Base-by-base conservation (phyloP, 2,113 vertebrate genomes). In the Anoplopoma fimbria region DNA sequence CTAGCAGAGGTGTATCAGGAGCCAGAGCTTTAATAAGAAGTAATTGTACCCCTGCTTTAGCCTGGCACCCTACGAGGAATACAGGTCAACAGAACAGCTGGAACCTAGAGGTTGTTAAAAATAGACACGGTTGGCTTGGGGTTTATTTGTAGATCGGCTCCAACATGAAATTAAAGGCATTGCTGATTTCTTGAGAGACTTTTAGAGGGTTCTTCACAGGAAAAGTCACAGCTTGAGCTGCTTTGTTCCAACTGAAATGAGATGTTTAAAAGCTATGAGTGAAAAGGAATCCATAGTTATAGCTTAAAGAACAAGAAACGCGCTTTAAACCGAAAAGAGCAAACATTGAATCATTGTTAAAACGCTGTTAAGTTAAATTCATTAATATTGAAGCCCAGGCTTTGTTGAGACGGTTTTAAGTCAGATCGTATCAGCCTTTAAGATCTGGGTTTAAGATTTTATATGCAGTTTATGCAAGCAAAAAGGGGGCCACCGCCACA, bases 391-490 rank as follows among this genome's bases (percentile, higher is more conserved):
- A 92, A 92, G 77, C 47, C 69, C 23, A 0, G 19, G 81, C 92
- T 91, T 92, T 91, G 90, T 91, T 77, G 88, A 87, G 82, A 86
- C 25, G 38, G 81, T 88, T 93, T 89, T 85, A 88, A 94, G 88
- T 94, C 90, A 88, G 75, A 91, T 88, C 77, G 62, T 81, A 92
- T 93, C 87, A 86, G 81, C 86, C 79, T 93, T 93, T 86, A 87
- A 91, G 85, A 83, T 86, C 87, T 78, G 72, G 84, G 29, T 92
- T 93, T 92, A 92, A 91, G 88, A 90, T 93, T 92, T 94, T 77
- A 91, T 94, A 93, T 94, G 91, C 93, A 92, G 92, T 94, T 94
- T 94, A 93, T 94, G 90, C 86, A 93, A 90, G 91, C 92, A 92
- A 93, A 92, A 92, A n/a, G 92, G 86, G 55, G 89, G 91, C 90